Evolutionary conservation across 2,888 invertebrate species (phyloP), one percentile per base, ranked within the genome.

Genomic region (Ornithoptera priamus): DNA sequence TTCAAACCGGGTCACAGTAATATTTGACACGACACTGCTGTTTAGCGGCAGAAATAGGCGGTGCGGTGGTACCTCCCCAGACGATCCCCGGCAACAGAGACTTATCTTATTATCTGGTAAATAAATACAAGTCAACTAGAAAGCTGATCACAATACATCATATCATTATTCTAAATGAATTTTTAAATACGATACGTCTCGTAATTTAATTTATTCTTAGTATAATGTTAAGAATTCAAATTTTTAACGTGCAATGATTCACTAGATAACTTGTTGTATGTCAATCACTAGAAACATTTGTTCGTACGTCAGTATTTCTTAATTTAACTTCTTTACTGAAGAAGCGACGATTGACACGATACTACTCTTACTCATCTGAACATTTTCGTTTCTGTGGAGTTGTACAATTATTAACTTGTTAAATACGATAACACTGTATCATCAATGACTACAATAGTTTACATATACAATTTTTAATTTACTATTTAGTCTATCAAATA

Each of bases 281-380:
- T 53, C 53, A 53, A 53, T 53, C 53, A 53, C 12, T 53, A 53
- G n/a, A 53, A 53, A 53, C 53, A n/a, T 53, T 53, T 53, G 53
- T 12, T 5, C 18, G 53, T 53, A 53, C 18, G n/a, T 53, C 53
- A 53, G 53, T n/a, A 53, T 53, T 53, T 53, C n/a, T 53, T n/a
- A 77, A n/a, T 53, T 53, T 53, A 53, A 6, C n/a, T 53, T 53
- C 53, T 53, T 53, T n/a, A 53, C 53, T n/a, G 7, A n/a, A 53
- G 18, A n/a, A 53, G n/a, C 7, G n/a, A 18, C 12, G 46, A 46
- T 46, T 46, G 46, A 46, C n/a, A 18, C n/a, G n/a, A 1, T 7
- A n/a, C 53, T n/a, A 7, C 75, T 78, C 53, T 7, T 8, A 53
- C 18, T 6, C 53, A 12, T 53, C 53, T 53, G 53, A 53, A 18